phyloP scores from a whole-genome alignment of 2,797 vertebrate genomes.

The Salmo trutta region DNA sequence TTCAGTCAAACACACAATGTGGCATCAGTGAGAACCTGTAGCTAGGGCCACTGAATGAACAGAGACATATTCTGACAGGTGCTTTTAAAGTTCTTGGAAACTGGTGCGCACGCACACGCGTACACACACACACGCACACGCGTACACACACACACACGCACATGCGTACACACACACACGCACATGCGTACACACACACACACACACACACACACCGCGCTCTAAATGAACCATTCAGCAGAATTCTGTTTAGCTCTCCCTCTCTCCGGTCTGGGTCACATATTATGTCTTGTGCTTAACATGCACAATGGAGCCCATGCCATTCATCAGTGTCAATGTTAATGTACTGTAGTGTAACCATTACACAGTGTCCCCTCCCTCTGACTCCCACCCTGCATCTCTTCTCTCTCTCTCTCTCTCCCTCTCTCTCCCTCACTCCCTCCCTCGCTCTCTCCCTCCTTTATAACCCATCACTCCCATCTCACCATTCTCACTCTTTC shows the following conservation, averaged over 20 bases:
- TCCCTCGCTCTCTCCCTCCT: conserved; percentile 69
- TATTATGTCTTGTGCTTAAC: conserved; percentile 52
- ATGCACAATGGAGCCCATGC: conserved; percentile 49
- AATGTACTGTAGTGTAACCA: conserved; percentile 47
- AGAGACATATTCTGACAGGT: not conserved
- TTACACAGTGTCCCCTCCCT: conserved; percentile 18
- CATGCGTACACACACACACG: no score
- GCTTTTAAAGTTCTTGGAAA: not conserved
- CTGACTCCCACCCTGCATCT: conserved; percentile 61
- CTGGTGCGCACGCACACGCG: not conserved
- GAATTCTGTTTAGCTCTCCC: no score
- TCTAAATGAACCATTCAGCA: not conserved
- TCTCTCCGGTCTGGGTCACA: conserved; percentile 31
- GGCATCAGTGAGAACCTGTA: conserved; percentile 11
- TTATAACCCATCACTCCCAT: conserved; percentile 78
- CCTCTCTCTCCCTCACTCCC: no score
- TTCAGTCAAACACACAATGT: conserved; percentile 16
- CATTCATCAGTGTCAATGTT: conserved; percentile 55
- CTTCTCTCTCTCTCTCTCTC: conserved; percentile 56
- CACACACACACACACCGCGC: no score
- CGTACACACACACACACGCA: no score
- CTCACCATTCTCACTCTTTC: conserved; percentile 66
- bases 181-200: no score
- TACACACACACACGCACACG: not conserved
- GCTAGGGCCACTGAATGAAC: not conserved